These are phyloP conservation scores for Pachypanchax playfairii DNA, from an alignment of 2,113 vertebrate species.

Conservation along the genomic window DNA sequence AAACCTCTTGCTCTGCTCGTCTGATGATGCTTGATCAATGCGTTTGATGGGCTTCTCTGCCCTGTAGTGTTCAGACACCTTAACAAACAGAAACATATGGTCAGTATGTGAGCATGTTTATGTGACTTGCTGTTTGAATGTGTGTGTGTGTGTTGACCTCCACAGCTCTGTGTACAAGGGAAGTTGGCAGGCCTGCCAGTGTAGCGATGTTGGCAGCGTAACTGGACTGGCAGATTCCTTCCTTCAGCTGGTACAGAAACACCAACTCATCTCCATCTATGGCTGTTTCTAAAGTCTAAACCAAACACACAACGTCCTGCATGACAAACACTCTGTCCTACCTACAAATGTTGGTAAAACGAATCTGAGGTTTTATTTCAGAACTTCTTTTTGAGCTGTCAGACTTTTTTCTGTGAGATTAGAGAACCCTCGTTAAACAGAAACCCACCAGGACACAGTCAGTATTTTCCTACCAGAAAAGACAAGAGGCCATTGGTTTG, in stretches of 20 bases:
- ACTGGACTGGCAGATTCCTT: conserved; percentile 88
- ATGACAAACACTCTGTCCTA: conserved; percentile 17
- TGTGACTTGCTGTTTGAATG: conserved; percentile 9
- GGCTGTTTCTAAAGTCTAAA: conserved; percentile 90
- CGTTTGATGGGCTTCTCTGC: conserved; percentile 83
- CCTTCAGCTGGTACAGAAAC: conserved; percentile 93
- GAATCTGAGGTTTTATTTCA: too few species aligned
- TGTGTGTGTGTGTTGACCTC: conserved; percentile 78
- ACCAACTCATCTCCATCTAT: conserved; percentile 91
- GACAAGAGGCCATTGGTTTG: conserved; percentile 85
- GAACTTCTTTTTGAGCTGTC: too few species aligned
- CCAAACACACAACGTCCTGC: conserved; percentile 24
- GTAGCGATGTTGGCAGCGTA: conserved; percentile 92
- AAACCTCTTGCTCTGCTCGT: conserved; percentile 72
- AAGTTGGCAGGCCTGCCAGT: conserved; percentile 86
- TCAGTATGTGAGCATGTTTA: conserved; percentile 6
- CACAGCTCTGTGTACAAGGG: conserved; percentile 86
- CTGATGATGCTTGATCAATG: conserved; percentile 58
- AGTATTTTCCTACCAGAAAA: conserved; percentile 78
- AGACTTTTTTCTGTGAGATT: too few species aligned
- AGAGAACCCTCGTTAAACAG: conserved; percentile 1
- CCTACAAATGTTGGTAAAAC: neutral
- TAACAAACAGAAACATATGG: conserved; percentile 28
- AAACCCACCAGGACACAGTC: conserved; percentile 6
- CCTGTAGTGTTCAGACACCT: conserved; percentile 87